phyloP scores from a whole-genome alignment of 2,888 invertebrate genomes.

The Amphimallon solstitiale region DNA sequence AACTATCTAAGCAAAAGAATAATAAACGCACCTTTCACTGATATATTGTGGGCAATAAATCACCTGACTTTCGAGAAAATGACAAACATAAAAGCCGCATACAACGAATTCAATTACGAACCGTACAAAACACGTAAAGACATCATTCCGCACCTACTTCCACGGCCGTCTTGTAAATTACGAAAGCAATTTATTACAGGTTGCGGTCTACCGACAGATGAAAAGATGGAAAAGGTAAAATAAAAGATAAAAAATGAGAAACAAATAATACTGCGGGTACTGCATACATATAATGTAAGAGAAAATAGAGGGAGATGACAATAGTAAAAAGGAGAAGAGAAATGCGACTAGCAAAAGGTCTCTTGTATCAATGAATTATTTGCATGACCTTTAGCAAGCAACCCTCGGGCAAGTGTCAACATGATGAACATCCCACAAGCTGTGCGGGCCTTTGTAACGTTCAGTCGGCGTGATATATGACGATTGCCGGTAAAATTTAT shows the following conservation, averaged over 20 bases:
- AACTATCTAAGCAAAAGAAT: neutral
- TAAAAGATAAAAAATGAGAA: neutral
- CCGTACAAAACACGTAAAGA: neutral
- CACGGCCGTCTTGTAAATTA: slow-evolving; percentile 28
- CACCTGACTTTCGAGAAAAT: slow-evolving; percentile 5
- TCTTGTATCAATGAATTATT: slow-evolving; percentile 24
- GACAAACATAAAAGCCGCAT: slow-evolving; percentile 7
- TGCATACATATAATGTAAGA: neutral
- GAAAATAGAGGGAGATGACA: neutral
- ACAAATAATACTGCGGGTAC: slow-evolving; percentile 5
- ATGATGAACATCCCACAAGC: slow-evolving; percentile 37
- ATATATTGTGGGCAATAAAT: slow-evolving; percentile 8
- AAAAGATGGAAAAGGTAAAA: slow-evolving; percentile 1
- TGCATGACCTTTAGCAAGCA: slow-evolving; percentile 30
- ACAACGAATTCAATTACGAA: slow-evolving; percentile 22
- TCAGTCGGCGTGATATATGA: slow-evolving; percentile 18
- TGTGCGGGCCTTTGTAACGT: slow-evolving; percentile 21
- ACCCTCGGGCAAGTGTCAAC: slow-evolving; percentile 34
- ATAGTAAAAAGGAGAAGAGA: neutral
- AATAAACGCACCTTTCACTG: slow-evolving; percentile 10
- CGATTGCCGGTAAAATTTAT: slow-evolving; percentile 20
- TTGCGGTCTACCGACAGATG: slow-evolving; percentile 1
- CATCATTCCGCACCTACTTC: slow-evolving; percentile 15
- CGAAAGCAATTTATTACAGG: slow-evolving; percentile 22
- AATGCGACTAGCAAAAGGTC: slow-evolving; percentile 1